Conservation (phyloP, 2,888 invertebrate species). For the Coremacera marginata region DNA sequence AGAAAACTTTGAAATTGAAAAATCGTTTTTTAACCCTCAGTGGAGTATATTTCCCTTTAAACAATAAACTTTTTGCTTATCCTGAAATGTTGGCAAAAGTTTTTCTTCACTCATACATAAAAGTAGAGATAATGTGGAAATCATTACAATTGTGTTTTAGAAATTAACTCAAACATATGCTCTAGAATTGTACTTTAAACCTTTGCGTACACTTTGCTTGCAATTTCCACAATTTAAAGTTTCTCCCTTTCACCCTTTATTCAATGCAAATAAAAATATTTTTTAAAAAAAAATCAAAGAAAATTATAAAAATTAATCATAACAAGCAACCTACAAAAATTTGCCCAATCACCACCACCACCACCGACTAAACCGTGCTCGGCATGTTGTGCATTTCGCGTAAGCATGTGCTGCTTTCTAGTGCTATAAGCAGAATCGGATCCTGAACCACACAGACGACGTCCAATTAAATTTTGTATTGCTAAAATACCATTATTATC, state of each 20-base stretch:
- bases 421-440: slow-evolving; percentile 49
- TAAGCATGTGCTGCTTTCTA: slow-evolving; percentile 48
- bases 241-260: neutral
- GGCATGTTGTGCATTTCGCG: slow-evolving; percentile 52
- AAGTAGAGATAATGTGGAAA: too few species aligned
- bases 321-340: slow-evolving; percentile 70
- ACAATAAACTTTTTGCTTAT: too few species aligned
- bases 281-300: neutral
- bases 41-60: too few species aligned
- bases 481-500: slow-evolving; percentile 66
- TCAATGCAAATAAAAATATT: neutral
- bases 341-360: slow-evolving; percentile 66
- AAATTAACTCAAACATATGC: too few species aligned
- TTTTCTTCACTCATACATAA: too few species aligned
- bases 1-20: too few species aligned
- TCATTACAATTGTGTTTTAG: too few species aligned
- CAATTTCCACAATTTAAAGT: too few species aligned
- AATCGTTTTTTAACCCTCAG: too few species aligned
- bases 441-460: slow-evolving; percentile 59
- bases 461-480: slow-evolving; percentile 67
- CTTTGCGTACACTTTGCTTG: too few species aligned
- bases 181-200: too few species aligned
- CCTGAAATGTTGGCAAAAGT: too few species aligned
- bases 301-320: slow-evolving; percentile 10
- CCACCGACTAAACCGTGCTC: slow-evolving; percentile 64